A percentile compares a stretch with the other conserved stretches of the same genome.
These are phyloP conservation scores for Anguilla marmorata DNA, from an alignment of 2,797 vertebrate genomes.

Conservation along the genomic window DNA sequence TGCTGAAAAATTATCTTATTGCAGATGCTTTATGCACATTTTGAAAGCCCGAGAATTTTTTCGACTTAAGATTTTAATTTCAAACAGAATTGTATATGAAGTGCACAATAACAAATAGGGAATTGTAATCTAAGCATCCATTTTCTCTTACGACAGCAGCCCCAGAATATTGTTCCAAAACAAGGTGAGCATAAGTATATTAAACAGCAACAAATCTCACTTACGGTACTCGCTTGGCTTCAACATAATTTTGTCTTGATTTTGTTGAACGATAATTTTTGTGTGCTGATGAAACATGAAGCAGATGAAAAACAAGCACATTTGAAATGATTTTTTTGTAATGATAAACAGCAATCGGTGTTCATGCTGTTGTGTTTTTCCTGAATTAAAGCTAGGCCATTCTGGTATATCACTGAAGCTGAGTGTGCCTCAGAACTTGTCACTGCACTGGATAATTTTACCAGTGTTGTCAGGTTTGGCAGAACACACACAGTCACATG, in stretches of 20 bases:
- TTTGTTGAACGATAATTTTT: neutral
- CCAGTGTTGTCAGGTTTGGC: neutral
- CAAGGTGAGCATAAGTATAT: neutral
- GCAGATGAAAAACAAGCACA: neutral
- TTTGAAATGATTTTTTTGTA: neutral
- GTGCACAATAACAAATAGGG: constrained; percentile 29
- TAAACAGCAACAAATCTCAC: constrained; percentile 1
- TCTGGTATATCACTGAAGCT: neutral
- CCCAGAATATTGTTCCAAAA: constrained; percentile 9
- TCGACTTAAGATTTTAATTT: constrained; percentile 24
- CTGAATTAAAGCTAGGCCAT: neutral
- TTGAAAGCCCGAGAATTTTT: constrained; percentile 17
- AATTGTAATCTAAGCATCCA: neutral
- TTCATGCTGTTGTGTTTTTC: neutral
- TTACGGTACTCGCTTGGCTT: neutral
- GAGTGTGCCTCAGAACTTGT: neutral
- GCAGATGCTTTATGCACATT: neutral
- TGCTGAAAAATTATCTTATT: constrained; percentile 29
- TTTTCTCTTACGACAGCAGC: constrained; percentile 3
- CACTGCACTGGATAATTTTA: neutral
- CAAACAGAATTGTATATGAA: constrained; percentile 30
- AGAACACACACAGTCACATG: neutral
- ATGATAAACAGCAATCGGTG: neutral
- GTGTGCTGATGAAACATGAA: neutral
- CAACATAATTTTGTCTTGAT: neutral